Conservation (phyloP, 2,888 invertebrate species). For the Lepidonotus clava region DNA sequence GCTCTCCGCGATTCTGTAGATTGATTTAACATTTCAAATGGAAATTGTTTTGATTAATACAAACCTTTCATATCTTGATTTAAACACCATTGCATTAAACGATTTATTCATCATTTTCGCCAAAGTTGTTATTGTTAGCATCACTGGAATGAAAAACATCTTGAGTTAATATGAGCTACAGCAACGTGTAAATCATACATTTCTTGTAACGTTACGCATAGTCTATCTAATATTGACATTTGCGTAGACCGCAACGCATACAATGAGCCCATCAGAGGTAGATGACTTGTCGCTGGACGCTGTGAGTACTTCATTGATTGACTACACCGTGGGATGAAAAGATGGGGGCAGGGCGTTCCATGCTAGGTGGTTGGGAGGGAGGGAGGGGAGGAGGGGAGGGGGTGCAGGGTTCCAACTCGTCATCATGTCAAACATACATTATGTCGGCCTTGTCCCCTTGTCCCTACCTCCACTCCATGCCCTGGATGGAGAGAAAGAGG, state of each 20-base stretch:
- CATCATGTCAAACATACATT: slow-evolving; percentile 48
- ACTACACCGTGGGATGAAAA: neutral
- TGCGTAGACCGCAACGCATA: neutral
- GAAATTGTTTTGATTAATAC: too few relatives aligned
- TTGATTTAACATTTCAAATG: too few relatives aligned
- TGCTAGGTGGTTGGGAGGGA: neutral
- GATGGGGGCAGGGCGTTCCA: neutral
- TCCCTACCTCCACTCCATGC: neutral
- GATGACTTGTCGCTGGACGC: neutral
- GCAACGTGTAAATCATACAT: too few relatives aligned
- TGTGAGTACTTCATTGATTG: neutral
- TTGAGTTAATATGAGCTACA: too few relatives aligned
- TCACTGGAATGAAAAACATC: too few relatives aligned
- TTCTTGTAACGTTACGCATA: too few relatives aligned
- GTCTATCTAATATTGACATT: slow-evolving; percentile 13
- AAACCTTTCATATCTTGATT: too few relatives aligned
- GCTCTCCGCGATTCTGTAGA: too few relatives aligned
- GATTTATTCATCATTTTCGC: too few relatives aligned
- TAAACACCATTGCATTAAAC: too few relatives aligned
- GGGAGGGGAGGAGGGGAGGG: neutral
- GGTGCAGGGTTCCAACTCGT: neutral
- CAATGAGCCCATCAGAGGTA: neutral
- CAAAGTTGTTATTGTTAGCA: too few relatives aligned
- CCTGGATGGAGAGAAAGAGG: slow-evolving; percentile 1
- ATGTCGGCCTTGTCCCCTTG: neutral